phyloP scores from a whole-genome alignment of 2,113 vertebrate genomes.

The Gallinago media region DNA sequence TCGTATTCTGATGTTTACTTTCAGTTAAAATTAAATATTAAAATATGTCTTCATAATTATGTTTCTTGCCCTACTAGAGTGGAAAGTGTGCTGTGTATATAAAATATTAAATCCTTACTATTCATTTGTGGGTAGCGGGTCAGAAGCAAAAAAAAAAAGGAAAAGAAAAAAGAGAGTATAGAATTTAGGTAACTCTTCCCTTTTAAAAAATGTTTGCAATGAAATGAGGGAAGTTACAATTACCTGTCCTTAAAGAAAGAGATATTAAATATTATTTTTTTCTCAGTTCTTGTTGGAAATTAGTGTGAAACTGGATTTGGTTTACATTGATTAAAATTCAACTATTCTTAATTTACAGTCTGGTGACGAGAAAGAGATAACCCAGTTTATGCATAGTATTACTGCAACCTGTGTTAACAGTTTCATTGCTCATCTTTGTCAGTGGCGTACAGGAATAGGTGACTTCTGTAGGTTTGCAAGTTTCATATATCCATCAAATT shows the following conservation, averaged over 20 bases:
- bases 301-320: neutral
- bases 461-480: neutral
- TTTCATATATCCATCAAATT: neutral
- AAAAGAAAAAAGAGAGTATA: too few species aligned
- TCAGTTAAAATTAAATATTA: slow-evolving; percentile 33
- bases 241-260: neutral
- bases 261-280: neutral
- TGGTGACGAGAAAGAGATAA: neutral
- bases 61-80: neutral
- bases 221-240: neutral
- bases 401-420: neutral
- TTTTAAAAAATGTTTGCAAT: neutral
- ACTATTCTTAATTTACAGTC: neutral
- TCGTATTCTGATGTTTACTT: slow-evolving; percentile 13
- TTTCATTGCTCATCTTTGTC: neutral
- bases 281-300: neutral
- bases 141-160: neutral
- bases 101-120: slow-evolving; percentile 15
- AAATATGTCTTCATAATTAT: slow-evolving; percentile 10
- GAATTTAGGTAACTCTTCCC: neutral
- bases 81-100: neutral
- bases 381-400: neutral
- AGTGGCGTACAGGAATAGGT: neutral
- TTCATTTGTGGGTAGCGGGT: neutral
- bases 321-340: neutral